Conservation (phyloP, 2,888 invertebrate genomes). For the Plemyria rubiginata region DNA sequence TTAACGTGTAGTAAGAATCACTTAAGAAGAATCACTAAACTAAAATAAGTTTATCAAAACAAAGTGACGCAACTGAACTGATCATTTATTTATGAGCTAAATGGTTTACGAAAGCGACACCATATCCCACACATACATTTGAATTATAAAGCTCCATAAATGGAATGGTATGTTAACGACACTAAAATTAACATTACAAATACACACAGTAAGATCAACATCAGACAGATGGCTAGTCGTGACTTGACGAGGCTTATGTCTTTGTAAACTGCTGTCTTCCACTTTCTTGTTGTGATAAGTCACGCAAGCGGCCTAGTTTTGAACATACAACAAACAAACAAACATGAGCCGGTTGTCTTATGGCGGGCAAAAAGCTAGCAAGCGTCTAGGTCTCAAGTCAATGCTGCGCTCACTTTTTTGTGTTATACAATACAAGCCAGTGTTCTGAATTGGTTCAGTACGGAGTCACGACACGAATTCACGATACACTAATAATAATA, state of each 20-base stretch:
- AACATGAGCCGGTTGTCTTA: no score
- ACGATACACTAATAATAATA: no score
- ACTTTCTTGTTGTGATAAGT: slow-evolving; percentile 34
- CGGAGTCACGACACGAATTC: no score
- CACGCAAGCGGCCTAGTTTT: slow-evolving; percentile 24
- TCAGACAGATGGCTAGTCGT: slow-evolving; percentile 33
- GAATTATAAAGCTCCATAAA: slow-evolving; percentile 38
- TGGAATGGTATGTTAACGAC: slow-evolving; percentile 38
- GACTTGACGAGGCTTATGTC: slow-evolving; percentile 29
- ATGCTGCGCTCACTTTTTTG: no score
- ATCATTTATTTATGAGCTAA: slow-evolving; percentile 26
- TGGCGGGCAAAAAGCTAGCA: slow-evolving; percentile 1
- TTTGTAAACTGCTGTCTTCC: slow-evolving; percentile 25
- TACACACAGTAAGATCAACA: slow-evolving; percentile 36
- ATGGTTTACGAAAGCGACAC: slow-evolving; percentile 38
- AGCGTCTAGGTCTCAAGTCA: not conserved
- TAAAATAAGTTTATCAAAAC: no score
- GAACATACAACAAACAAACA: slow-evolving; percentile 6
- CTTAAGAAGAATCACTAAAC: no score
- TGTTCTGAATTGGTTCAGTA: no score
- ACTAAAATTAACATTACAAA: slow-evolving; percentile 41
- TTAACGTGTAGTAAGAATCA: not conserved
- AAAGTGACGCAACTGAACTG: slow-evolving; percentile 22
- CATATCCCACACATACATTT: slow-evolving; percentile 40
- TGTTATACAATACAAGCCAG: no score